These are phyloP conservation scores for Mylabris phalerata DNA, from an alignment of 1,140 invertebrate genomes.

Conservation along the genomic window DNA sequence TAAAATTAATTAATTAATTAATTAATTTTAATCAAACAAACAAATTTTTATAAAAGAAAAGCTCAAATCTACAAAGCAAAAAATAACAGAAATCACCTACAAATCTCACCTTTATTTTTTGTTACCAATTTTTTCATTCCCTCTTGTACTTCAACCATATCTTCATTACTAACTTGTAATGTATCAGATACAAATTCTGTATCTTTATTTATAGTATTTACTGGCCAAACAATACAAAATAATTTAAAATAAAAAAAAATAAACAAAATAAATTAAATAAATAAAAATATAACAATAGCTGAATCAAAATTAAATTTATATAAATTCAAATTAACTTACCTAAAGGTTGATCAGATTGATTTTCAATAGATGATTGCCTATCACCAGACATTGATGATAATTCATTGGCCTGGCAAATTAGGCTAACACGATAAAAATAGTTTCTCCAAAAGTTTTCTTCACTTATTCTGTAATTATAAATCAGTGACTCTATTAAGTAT, in stretches of 20 bases:
- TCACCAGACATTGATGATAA: slow-evolving; percentile 59
- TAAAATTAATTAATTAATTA: not conserved
- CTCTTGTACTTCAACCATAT: slow-evolving; percentile 60
- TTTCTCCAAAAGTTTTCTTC: slow-evolving; percentile 99
- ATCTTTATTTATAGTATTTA: slow-evolving; percentile 11
- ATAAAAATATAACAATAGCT: slow-evolving; percentile 28
- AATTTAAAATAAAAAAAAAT: slow-evolving; percentile 18
- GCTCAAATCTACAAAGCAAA: not conserved
- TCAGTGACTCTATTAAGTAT: not conserved
- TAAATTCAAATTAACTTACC: slow-evolving; percentile 35
- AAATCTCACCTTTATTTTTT: slow-evolving; percentile 40
- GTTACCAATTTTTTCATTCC: slow-evolving; percentile 56
- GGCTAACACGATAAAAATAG: slow-evolving; percentile 97
- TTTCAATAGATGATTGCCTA: slow-evolving; percentile 34
- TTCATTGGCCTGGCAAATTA: slow-evolving; percentile 95
- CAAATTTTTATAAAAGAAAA: not conserved
- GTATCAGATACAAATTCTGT: slow-evolving; percentile 62
- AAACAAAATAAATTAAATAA: slow-evolving; percentile 1
- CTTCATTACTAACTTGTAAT: slow-evolving; percentile 52
- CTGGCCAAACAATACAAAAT: slow-evolving; percentile 6
- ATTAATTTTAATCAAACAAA: too few relatives aligned
- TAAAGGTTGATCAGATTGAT: slow-evolving; percentile 42
- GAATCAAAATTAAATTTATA: slow-evolving; percentile 26
- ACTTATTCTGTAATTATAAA: slow-evolving; percentile 66
- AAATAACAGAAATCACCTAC: not conserved